Conservation (phyloP, 2,113 vertebrate species). For the Scatophagus argus region DNA sequence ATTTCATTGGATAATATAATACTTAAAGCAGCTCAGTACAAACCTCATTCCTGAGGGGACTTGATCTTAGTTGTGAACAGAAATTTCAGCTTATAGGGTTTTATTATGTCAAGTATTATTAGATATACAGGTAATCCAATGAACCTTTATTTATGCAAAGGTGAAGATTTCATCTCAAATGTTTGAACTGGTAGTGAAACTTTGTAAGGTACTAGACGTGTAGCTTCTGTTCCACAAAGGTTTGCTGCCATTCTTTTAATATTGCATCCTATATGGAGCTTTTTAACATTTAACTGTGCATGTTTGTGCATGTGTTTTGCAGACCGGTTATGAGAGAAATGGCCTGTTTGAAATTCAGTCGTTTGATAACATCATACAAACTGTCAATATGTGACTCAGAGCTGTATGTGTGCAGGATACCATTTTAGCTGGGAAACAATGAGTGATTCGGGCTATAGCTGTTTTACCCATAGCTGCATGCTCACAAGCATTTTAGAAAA, state of each 20-base stretch:
- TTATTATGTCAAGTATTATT: conserved; percentile 1
- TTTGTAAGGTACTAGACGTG: background rate
- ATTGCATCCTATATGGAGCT: background rate
- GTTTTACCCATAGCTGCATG: conserved; percentile 19
- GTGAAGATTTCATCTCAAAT: background rate
- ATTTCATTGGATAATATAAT: background rate
- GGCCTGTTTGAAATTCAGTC: conserved; percentile 4
- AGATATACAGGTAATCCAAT: conserved; percentile 23
- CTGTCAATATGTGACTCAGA: conserved; percentile 29
- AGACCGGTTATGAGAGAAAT: conserved; percentile 15
- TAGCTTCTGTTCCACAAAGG: background rate
- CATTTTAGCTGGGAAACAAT: conserved; percentile 32
- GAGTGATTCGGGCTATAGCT: conserved; percentile 26
- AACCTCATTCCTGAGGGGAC: background rate
- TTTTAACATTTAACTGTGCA: too few relatives aligned
- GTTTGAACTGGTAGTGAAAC: conserved; percentile 5
- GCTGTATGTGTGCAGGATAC: background rate
- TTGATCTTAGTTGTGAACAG: background rate
- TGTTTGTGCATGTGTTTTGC: background rate
- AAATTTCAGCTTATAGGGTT: background rate
- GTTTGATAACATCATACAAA: conserved; percentile 11
- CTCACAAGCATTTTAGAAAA: conserved; percentile 16
- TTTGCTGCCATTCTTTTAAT: background rate
- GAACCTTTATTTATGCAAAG: background rate
- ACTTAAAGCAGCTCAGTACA: background rate